Evolutionary conservation across 2,113 vertebrate species (phyloP).

Genomic region (Eleginops maclovinus): DNA sequence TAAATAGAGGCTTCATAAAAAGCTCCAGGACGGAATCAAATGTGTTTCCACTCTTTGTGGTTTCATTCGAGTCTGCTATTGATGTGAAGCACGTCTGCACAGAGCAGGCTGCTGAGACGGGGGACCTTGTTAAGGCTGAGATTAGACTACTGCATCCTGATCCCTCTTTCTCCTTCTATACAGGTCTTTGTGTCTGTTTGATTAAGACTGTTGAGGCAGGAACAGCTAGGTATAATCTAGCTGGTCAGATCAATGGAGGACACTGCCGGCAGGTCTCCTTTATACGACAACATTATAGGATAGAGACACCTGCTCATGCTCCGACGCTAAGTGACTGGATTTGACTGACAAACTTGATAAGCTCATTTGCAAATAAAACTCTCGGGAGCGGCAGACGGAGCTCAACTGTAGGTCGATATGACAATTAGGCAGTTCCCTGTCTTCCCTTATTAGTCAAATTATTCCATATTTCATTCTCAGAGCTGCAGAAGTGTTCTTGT

Average conservation of each 20-base stretch:
- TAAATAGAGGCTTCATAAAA: conserved; percentile 46
- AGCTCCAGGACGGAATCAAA: conserved; percentile 34
- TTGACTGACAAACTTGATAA: conserved; percentile 36
- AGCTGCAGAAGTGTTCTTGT: conserved; percentile 24
- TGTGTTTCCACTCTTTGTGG: conserved; percentile 28
- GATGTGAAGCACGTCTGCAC: conserved; percentile 47
- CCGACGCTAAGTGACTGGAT: conserved; percentile 9
- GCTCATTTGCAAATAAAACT: conserved; percentile 35
- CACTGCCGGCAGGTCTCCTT: conserved; percentile 7
- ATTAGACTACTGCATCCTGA: conserved; percentile 36
- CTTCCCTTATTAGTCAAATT: conserved; percentile 56
- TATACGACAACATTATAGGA: neutral
- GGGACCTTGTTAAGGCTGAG: conserved; percentile 50
- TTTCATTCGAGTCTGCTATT: conserved; percentile 2
- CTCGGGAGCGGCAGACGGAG: conserved; percentile 15
- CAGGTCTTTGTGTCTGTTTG: conserved; percentile 8
- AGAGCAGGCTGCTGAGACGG: conserved; percentile 26
- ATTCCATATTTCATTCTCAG: conserved; percentile 42
- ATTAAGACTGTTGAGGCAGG: conserved; percentile 27
- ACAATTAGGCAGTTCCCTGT: conserved; percentile 38
- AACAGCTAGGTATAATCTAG: neutral
- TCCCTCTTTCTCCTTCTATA: conserved; percentile 15
- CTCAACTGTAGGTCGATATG: conserved; percentile 18
- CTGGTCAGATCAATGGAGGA: conserved; percentile 10
- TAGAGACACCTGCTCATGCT: conserved; percentile 10